Base-by-base conservation (phyloP, 1,140 invertebrate genomes). In the Holcopasites calliopsidis region DNA sequence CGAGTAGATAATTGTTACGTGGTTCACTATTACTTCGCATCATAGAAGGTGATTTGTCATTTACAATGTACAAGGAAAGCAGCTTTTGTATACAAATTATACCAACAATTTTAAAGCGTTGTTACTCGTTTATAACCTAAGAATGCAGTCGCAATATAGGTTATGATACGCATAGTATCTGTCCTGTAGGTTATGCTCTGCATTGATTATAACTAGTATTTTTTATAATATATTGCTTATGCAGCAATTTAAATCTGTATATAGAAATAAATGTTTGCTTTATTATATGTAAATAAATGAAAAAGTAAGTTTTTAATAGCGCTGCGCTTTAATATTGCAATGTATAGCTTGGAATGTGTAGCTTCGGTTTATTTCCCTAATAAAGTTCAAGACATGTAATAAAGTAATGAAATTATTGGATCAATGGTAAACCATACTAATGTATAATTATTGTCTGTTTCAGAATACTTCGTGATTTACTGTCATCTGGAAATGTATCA, bases 361-460 rank as follows among this genome's bases (percentile, higher is more conserved):
- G n/a, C n/a, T n/a, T n/a, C n/a, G n/a, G n/a, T n/a, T n/a, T n/a
- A n/a, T n/a, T n/a, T n/a, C n/a, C n/a, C n/a, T n/a, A n/a, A n/a
- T n/a, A n/a, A n/a, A n/a, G n/a, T n/a, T n/a, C n/a, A n/a, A n/a
- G n/a, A n/a, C n/a, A n/a, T n/a, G n/a, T n/a, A n/a, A n/a, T n/a
- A n/a, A n/a, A n/a, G n/a, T n/a, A n/a, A n/a, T n/a, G n/a, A n/a
- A n/a, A n/a, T n/a, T n/a, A n/a, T n/a, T n/a, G n/a, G n/a, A n/a
- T n/a, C n/a, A n/a, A n/a, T n/a, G n/a, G n/a, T n/a, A n/a, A n/a
- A n/a, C n/a, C n/a, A n/a, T n/a, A n/a, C n/a, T n/a, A n/a, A n/a
- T n/a, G n/a, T 57, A 33, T 66, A 57, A 49, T 28, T 23, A 49
- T 47, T 57, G 4, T 66, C 28, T 83, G 35, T 83, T 83, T 65